These are phyloP conservation scores for Cryptophagus acutangulus DNA, from an alignment of 2,888 invertebrate species.

Conservation along the genomic window DNA sequence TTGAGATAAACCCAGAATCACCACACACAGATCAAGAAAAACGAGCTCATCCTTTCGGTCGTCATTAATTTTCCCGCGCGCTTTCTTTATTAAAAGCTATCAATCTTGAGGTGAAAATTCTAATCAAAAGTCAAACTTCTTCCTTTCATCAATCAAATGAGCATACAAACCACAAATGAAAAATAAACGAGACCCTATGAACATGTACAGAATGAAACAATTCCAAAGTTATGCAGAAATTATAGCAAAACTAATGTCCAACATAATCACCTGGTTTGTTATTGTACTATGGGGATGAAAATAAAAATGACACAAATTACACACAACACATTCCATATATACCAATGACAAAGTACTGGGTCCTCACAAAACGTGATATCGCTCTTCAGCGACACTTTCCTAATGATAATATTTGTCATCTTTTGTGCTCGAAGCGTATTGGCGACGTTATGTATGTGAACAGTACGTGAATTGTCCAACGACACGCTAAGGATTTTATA, in stretches of 20 bases:
- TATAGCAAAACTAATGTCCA: constrained; percentile 32
- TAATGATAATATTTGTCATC: constrained; percentile 42
- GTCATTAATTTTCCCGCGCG: too few relatives aligned
- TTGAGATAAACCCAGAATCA: neutral
- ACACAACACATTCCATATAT: constrained; percentile 32
- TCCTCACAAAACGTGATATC: constrained; percentile 37
- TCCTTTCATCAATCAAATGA: too few relatives aligned
- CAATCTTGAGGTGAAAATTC: too few relatives aligned
- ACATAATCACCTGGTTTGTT: constrained; percentile 34
- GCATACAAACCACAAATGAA: too few relatives aligned
- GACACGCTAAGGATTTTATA: constrained; percentile 31
- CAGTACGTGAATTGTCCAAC: constrained; percentile 31
- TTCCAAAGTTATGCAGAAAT: too few relatives aligned
- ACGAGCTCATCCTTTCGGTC: too few relatives aligned
- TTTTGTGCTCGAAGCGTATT: constrained; percentile 41
- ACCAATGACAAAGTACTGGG: constrained; percentile 36
- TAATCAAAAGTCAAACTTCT: too few relatives aligned
- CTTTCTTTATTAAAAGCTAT: too few relatives aligned
- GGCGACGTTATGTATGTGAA: constrained; percentile 39
- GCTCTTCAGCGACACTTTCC: constrained; percentile 37
- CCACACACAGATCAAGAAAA: constrained; percentile 11
- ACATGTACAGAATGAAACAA: too few relatives aligned
- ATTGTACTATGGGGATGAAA: too few relatives aligned
- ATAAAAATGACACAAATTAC: constrained; percentile 39
- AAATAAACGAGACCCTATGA: too few relatives aligned